Base-by-base conservation (phyloP, 2,797 vertebrate genomes). In the Ispidina lecontei region DNA sequence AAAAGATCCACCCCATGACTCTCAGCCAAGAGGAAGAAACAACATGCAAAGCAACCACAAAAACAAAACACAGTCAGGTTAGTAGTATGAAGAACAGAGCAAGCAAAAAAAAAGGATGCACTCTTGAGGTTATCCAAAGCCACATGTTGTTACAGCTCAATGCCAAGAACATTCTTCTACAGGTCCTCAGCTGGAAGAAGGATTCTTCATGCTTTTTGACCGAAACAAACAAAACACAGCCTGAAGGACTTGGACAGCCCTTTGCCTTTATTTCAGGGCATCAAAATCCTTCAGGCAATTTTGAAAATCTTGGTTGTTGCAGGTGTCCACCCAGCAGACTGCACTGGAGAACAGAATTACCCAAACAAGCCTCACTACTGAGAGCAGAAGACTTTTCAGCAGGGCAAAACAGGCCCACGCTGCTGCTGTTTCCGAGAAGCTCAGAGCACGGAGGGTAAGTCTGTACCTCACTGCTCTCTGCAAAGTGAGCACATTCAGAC, bases 1-100 rank as follows among this genome's bases (percentile, higher is more conserved):
- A 97, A 97, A 98, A 97, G 97, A 96, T 97, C 97, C 96, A 98
- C 97, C 98, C 97, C 96, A 97, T 97, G 96, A 97, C 96, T 94
- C 90, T 94, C 97, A 97, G 98, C 97, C 97, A 96, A 96, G 97
- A 97, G 96, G 97, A 95, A 97, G 96, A 89, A 96, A 95, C 60
- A 94, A 93, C 97, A 98, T 98, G 98, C 98, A 97, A 97, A 97
- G 98, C 97, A 94, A 97, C 95, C 96, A 96, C 89, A 94, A 96
- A 96, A 94, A 98, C 95, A 98, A 97, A 98, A 97, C 91, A 97
- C 95, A 94, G 93, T 94, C 93, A 95, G 96, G 97, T 98, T 97
- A 98, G 98, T 97, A 97, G 97, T 95, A 97, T 93, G 95, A 97
- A 96, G 94, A 95, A 96, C 76, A 98, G 96, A 97, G 94, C 97